Evolutionary conservation across 2,888 invertebrate species (phyloP).

Genomic region (Lepetodrilus schrolli): DNA sequence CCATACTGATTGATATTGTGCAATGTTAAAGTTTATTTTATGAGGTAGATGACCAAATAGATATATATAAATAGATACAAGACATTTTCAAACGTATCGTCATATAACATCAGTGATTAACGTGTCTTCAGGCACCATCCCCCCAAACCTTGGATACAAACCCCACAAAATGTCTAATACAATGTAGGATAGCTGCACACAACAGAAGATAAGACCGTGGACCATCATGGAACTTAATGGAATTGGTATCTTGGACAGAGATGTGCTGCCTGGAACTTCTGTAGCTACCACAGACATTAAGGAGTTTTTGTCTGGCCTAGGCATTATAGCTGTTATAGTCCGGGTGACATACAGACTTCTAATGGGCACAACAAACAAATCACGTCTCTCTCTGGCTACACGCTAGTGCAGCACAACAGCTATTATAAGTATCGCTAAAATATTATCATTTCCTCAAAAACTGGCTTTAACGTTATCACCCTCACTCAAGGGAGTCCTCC

Average conservation of each 20-base stretch:
- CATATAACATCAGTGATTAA: not conserved
- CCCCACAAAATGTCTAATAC: not conserved
- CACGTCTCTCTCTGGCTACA: not conserved
- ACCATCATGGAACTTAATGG: too few species aligned
- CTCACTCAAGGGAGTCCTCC: constrained; percentile 22
- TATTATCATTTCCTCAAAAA: constrained; percentile 28
- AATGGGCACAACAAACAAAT: constrained; percentile 18
- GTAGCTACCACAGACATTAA: not conserved
- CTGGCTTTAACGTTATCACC: constrained; percentile 33
- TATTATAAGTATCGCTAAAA: constrained; percentile 27
- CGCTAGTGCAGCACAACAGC: not conserved
- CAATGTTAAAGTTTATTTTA: too few species aligned
- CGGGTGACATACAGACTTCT: constrained; percentile 21
- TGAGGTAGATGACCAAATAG: too few species aligned
- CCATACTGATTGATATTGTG: too few species aligned
- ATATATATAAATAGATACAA: not conserved
- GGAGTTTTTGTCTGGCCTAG: not conserved
- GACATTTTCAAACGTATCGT: not conserved
- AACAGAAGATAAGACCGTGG: constrained; percentile 2
- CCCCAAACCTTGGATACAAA: too few species aligned
- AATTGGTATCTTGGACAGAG: constrained; percentile 13
- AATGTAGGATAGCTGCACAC: not conserved
- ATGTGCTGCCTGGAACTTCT: too few species aligned
- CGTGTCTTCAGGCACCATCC: too few species aligned
- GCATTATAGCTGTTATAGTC: not conserved